Evolutionary conservation across 2,888 invertebrate genomes (phyloP), one percentile per base, ranked within the genome.

Genomic region (Elmis aenea): DNA sequence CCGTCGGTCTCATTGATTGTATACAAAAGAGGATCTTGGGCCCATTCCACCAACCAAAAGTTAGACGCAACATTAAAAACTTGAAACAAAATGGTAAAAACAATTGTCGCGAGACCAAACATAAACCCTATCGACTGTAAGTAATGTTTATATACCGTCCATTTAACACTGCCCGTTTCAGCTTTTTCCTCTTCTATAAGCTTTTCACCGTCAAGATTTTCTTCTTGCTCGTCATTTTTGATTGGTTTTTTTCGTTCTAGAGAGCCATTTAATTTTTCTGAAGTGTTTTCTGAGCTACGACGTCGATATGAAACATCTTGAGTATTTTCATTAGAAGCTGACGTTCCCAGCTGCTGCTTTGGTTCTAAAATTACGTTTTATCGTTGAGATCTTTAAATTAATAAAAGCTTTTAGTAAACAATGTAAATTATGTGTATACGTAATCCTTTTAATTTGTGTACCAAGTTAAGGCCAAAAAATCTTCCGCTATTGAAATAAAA

Each of bases 101-200:
- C 40, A 33, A 92, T 71, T 2, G 93, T 89, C 6, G 81, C 68
- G 9, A 83, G 62, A 0, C 84, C 78, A 33, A 88, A 71, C 30
- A 83, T 70, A 54, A 89, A 67, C 21, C 95, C 92, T 46, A 93
- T 85, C 26, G 89, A 85, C 66, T 77, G 78, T 49, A 93, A 72
- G 64, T 96, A 97, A 64, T 90, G 85, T 53, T 85, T 78, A 70
- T 95, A 95, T 0, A 96, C 93, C 40, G 73, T 71, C 75, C 84
- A 81, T 67, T 91, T 89, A 2, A 97, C 90, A 59, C 86, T 87
- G 56, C 96, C 96, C 0, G 89, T 92, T 73, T 92, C 90, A 0
- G 92, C 74, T 64, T 86, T 90, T 62, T 96, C 96, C 0, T 76
- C 77, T 67, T 94, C 91, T 46, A 95, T 94, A 4, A 96, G 72